Base-by-base conservation (phyloP, 2,797 vertebrate genomes). In the Limnodromus scolopaceus region DNA sequence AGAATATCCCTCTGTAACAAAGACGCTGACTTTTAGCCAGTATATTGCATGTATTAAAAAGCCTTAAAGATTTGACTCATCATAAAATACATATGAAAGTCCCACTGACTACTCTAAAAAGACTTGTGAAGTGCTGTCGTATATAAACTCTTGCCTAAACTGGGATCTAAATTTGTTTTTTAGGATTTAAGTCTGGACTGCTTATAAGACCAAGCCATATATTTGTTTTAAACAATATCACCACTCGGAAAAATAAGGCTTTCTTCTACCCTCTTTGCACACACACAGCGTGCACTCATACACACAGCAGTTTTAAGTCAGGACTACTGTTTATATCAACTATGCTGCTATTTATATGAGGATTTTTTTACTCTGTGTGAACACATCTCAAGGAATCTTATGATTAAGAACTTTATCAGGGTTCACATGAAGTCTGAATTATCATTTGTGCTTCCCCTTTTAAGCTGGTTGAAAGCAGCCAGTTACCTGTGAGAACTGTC, bases 261-360 rank as follows among this genome's bases (percentile, higher is more conserved):
- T 82, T 80, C 71, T 90, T 28, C 34, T 72, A 6, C 58, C 32
- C 11, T 75, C 36, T 68, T 66, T 1, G 10, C 6, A 11, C 20
- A 36, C 28, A 4, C 5, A 2, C 0, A 53, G 3, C 5, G 6
- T 28, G 15, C n/a, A 25, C 9, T 45, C 30, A 30, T 11, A 58
- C 18, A 23, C 9, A 1, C 10, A 53, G 63, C 36, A 30, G 13
- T 70, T 68, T 78, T 54, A 43, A 64, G 41, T 41, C 24, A 76
- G 70, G 28, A 23, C 45, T 70, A 13, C 30, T 24, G 16, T 64
- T 91, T 41, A 30, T 60, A 39, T n/a, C 63, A 87, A 11, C 22
- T 22, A 3, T 45, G 34, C 48, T 55, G 13, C 34, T 41, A 65
- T 14, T 60, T 64, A 53, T 7, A 32, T 84, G 51, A 71, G 1